Evolutionary conservation across 2,888 invertebrate genomes (phyloP).

Genomic region (Thereva nobilitata): DNA sequence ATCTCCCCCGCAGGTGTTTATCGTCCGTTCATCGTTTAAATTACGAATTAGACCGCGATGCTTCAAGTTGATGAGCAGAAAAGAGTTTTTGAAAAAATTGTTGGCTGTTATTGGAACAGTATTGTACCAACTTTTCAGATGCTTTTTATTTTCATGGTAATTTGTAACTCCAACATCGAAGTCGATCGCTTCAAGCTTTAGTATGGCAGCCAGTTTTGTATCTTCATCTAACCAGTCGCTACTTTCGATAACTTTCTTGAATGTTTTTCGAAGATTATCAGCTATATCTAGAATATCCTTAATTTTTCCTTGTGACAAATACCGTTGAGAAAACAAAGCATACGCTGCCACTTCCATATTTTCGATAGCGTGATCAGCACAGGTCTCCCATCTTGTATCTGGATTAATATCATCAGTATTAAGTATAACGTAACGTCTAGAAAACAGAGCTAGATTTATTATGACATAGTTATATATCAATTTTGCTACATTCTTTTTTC

Average conservation of each 20-base stretch:
- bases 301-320: constrained; percentile 7
- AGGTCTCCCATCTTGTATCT: constrained; percentile 71
- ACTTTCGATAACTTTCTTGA: constrained; percentile 1
- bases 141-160: background rate
- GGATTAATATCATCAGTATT: background rate
- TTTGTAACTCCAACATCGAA: constrained; percentile 21
- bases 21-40: background rate
- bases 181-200: constrained; percentile 4
- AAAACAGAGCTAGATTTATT: constrained; percentile 10
- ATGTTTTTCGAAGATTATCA: constrained; percentile 7
- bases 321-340: constrained; percentile 63
- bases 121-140: background rate
- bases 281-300: constrained; percentile 8
- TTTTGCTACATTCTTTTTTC: constrained; percentile 9
- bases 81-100: constrained; percentile 19
- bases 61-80: constrained; percentile 7
- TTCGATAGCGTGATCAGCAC: constrained; percentile 82
- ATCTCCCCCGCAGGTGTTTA: background rate
- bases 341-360: constrained; percentile 69
- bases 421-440: background rate
- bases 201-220: background rate
- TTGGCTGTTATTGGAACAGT: background rate
- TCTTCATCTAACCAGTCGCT: constrained; percentile 12
- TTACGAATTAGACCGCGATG: background rate
- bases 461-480: constrained; percentile 33